Base-by-base conservation (phyloP, 2,113 vertebrate genomes). In the Takifugu bimaculatus region DNA sequence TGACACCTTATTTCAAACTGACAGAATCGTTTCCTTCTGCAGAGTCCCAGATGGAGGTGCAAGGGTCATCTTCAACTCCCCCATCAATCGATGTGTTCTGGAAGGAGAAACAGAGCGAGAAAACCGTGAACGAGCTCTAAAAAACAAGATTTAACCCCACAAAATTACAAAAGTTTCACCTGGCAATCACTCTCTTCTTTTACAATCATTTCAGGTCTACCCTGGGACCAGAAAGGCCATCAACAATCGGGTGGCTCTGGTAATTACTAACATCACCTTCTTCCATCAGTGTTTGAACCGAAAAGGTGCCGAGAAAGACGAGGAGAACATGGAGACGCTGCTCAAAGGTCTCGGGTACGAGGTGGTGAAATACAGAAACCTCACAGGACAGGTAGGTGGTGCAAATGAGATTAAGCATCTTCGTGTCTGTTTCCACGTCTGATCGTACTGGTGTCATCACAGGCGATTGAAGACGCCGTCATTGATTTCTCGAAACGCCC, bases 241-340 rank as follows among this genome's bases (percentile, higher is more conserved):
- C 0, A 64, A 65, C 52, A 91, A 68, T 4, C 91, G 91, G 1
- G 28, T 91, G 61, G 92, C 93, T 29, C 77, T 95, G 66, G 74
- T 94, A 0, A 92, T 94, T 74, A 94, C 90, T 57, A 95, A 95
- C 48, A 84, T 90, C 0, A 29, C 79, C 3, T 95, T 94, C 65
- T 60, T 56, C 6, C 0, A 69, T 15, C 0, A 0, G 4, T 0
- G 0, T 0, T 0, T 12, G 0, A 25, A 70, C 55, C 81, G 93
- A 57, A 0, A 0, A 0, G 93, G 93, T 29, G 93, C 93, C 4
- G 78, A 90, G 3, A 70, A 60, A 39, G 93, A 94, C 1, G 65
- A 91, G 52, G 5, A 53, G n/a, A 80, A 77, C 54, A 92, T 92
- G 86, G 59, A 62, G 0, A 29, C 28, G 4, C 81, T 92, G 50